Conservation (phyloP, 1,140 invertebrate species). For the Orius laevigatus region DNA sequence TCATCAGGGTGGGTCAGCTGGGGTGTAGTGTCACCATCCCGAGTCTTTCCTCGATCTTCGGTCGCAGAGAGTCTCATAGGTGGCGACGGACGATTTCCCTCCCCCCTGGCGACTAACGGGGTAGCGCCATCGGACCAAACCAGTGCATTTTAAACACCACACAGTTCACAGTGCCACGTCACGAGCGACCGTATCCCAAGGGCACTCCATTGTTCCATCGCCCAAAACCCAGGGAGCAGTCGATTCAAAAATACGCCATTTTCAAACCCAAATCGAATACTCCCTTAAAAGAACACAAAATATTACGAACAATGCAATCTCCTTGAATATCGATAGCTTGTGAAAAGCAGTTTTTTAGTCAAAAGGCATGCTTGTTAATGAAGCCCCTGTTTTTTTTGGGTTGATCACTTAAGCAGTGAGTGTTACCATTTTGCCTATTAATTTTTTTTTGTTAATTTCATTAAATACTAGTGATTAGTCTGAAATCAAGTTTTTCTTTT, state of each 20-base stretch:
- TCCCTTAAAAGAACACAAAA: no score
- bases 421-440: background rate
- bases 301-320: no score
- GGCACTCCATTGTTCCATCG: background rate
- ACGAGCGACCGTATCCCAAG: background rate
- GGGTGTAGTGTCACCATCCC: constrained; percentile 7
- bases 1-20: constrained; percentile 27
- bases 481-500: background rate
- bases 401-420: background rate
- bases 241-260: background rate
- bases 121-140: constrained; percentile 37
- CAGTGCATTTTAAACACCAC: background rate
- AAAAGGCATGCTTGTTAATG: background rate
- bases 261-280: background rate
- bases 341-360: background rate
- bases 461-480: background rate
- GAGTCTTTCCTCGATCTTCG: constrained; percentile 10
- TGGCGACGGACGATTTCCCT: constrained; percentile 20
- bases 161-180: background rate
- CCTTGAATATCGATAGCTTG: background rate
- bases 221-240: background rate
- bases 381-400: background rate
- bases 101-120: constrained; percentile 64
- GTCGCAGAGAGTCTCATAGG: constrained; percentile 16
- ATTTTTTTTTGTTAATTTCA: background rate